These are phyloP conservation scores for Fratercula arctica DNA, from an alignment of 2,797 vertebrate genomes.

Conservation along the genomic window DNA sequence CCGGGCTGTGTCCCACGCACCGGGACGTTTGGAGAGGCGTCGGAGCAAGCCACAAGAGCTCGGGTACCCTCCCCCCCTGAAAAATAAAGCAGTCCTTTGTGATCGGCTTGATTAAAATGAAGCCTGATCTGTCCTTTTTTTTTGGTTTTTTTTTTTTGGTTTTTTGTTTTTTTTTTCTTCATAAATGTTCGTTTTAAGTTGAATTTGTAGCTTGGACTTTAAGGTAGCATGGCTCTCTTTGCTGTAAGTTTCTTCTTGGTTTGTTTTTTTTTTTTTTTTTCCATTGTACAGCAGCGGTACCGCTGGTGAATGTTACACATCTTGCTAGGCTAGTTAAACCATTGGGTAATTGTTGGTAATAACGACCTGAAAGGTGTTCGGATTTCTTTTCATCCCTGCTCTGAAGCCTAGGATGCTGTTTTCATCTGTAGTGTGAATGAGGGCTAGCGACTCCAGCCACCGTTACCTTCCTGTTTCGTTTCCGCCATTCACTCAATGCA, in stretches of 20 bases:
- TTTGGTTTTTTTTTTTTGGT: slow-evolving; percentile 21
- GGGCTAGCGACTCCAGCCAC: slow-evolving; percentile 80
- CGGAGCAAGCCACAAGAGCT: background rate
- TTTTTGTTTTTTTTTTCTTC: slow-evolving; percentile 40
- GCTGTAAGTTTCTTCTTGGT: slow-evolving; percentile 77
- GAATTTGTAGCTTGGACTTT: slow-evolving; percentile 93
- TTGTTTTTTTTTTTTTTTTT: slow-evolving; percentile 63
- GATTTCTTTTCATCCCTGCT: slow-evolving; percentile 74
- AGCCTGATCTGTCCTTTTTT: slow-evolving; percentile 73
- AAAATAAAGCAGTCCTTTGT: background rate
- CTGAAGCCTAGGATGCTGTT: slow-evolving; percentile 57
- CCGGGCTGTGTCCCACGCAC: rapidly evolving
- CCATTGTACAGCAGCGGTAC: slow-evolving; percentile 88
- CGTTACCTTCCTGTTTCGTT: slow-evolving; percentile 69
- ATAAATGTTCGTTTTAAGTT: slow-evolving; percentile 80
- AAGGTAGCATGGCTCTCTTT: slow-evolving; percentile 97
- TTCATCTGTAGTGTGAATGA: slow-evolving; percentile 76
- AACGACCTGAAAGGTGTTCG: slow-evolving; percentile 92
- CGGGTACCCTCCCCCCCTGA: background rate
- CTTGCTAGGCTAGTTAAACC: slow-evolving; percentile 89
- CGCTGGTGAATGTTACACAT: slow-evolving; percentile 94
- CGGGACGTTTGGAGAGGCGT: rapidly evolving
- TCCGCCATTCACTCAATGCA: slow-evolving; percentile 78
- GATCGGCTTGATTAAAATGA: slow-evolving; percentile 76
- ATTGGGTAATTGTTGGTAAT: slow-evolving; percentile 86